These are phyloP conservation scores for Parthenolecanium corni DNA, from an alignment of 2,888 invertebrate species.

Conservation along the genomic window DNA sequence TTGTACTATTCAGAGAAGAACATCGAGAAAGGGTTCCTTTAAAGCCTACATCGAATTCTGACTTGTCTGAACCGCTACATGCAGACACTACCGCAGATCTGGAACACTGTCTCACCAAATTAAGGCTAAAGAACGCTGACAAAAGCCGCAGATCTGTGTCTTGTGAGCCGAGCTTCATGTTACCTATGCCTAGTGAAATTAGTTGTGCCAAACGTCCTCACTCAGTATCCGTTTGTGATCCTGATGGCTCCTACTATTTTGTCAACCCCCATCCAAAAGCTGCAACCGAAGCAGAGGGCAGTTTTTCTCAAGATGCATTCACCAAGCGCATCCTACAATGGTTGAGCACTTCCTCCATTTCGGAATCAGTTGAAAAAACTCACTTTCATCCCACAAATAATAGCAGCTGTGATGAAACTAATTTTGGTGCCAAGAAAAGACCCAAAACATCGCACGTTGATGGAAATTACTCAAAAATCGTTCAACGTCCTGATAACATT, in stretches of 20 bases:
- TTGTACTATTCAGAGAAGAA: slow-evolving; percentile 54
- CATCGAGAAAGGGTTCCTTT: slow-evolving; percentile 35
- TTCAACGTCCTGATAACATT: too few species aligned
- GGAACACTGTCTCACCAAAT: slow-evolving; percentile 9
- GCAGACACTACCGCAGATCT: neutral
- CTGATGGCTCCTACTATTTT: slow-evolving; percentile 3
- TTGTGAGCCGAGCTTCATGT: slow-evolving; percentile 1
- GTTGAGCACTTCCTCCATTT: slow-evolving; percentile 2
- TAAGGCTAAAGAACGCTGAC: neutral
- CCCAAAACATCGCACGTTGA: neutral
- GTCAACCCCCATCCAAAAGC: neutral
- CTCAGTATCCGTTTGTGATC: neutral
- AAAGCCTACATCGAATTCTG: neutral
- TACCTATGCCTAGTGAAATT: neutral
- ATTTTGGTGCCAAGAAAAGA: neutral
- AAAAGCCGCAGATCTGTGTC: neutral
- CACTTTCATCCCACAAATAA: neutral
- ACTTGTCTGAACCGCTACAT: too few species aligned
- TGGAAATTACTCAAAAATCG: neutral
- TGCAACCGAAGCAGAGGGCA: neutral
- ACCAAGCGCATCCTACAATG: slow-evolving; percentile 9
- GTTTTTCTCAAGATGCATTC: slow-evolving; percentile 7
- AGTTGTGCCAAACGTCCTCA: neutral
- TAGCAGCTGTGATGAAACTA: neutral
- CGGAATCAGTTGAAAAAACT: neutral